Evolutionary conservation across 2,888 invertebrate genomes (phyloP).

Genomic region (Tigriopus californicus): DNA sequence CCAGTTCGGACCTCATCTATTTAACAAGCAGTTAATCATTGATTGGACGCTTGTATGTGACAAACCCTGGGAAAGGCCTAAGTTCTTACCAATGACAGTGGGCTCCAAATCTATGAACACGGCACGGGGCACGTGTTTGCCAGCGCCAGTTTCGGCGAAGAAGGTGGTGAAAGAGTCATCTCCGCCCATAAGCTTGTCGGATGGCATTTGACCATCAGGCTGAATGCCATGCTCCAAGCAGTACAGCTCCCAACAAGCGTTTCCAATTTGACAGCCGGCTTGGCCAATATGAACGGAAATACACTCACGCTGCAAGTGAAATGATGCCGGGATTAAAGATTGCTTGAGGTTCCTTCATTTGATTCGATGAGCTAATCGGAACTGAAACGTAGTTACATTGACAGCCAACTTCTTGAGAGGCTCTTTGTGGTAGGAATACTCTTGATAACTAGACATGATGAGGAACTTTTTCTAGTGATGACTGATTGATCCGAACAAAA

Average conservation of each 20-base stretch:
- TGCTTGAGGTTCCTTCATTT: too few species aligned
- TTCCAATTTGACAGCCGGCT: conserved; percentile 21
- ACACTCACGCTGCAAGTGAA: conserved; percentile 17
- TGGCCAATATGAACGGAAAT: conserved; percentile 20
- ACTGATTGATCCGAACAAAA: too few species aligned
- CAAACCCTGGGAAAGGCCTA: too few species aligned
- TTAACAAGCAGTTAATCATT: too few species aligned
- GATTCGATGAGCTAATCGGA: too few species aligned
- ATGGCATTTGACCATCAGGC: conserved; percentile 48
- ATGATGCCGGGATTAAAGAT: not conserved
- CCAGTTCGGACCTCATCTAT: conserved; percentile 37
- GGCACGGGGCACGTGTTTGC: conserved; percentile 80
- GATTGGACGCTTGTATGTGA: too few species aligned
- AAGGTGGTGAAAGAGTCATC: conserved; percentile 84
- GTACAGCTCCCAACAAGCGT: conserved; percentile 25
- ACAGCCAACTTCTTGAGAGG: too few species aligned
- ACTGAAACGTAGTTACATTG: too few species aligned
- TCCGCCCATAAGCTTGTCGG: conserved; percentile 69
- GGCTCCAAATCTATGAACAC: conserved; percentile 73
- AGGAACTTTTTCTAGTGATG: too few species aligned
- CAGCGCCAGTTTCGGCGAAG: conserved; percentile 82
- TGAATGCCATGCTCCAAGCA: conserved; percentile 34
- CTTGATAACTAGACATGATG: too few species aligned
- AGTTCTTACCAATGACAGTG: conserved; percentile 61
- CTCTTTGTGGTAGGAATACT: too few species aligned